Evolutionary conservation across 2,888 invertebrate species (phyloP), one percentile per base, ranked within the genome.

Genomic region (Cybosia mesomella): DNA sequence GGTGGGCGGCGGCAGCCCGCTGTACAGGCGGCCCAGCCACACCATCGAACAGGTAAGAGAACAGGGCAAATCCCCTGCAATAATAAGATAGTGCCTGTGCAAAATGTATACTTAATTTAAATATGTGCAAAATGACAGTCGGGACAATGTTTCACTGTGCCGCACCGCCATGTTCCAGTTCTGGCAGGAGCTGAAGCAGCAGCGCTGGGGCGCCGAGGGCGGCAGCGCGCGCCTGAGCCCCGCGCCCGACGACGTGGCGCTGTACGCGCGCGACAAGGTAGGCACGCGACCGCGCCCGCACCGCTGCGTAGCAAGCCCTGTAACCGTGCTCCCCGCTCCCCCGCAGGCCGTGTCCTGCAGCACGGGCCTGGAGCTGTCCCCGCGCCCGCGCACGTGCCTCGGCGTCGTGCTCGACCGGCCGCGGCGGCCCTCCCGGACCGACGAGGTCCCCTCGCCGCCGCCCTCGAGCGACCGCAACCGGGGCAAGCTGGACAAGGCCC

Each of bases 1-100:
- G 1, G 98, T 99, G 76, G 97, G 98, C 81, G 98, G 99, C 21
- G 97, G 96, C 68, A 96, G 96, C 77, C 97, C 97, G n/a, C 95
- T 95, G 18, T 95, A 95, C 75, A 95, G 95, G 82, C 72, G 96
- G 39, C 96, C 97, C 67, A 95, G 96, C 71, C 95, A 96, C 78
- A 95, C 96, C 83, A 95, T 97, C 68, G 97, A 97, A 83, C 96
- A 97, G 94, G 96, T 97, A 81, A 8, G n/a, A 8, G 9, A 0
- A 8, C 8, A 9, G 39, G 0, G 5, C 18, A 18, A 39, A 15
- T 39, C 15, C 11, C 39, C 2, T 39, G 5, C 28, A 28, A 28
- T 28, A 28, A n/a, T n/a, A n/a, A n/a, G n/a, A n/a, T 28, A 4
- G 28, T 28, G 28, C 28, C 5, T 28, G 28, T 5, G 28, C 28